A percentile compares a stretch with the other conserved stretches of the same genome.
These are phyloP conservation scores for Petrocephalus schoutedeni DNA, from an alignment of 2,797 vertebrate species.

Conservation along the genomic window DNA sequence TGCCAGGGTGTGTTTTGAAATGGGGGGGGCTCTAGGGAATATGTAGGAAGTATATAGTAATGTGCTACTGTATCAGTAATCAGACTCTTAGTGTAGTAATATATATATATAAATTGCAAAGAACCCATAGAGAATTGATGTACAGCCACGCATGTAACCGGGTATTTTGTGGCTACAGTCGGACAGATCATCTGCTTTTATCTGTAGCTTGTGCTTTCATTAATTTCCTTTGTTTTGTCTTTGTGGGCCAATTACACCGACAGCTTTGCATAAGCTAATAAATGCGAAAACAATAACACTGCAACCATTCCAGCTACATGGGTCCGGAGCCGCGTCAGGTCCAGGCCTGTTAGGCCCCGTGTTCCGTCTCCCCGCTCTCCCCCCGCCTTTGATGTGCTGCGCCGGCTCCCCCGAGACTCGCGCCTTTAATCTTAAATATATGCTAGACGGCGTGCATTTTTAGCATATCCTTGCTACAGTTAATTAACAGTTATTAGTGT, in stretches of 20 bases:
- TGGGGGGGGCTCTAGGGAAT: not conserved
- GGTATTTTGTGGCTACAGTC: not conserved
- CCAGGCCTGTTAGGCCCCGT: conserved; percentile 51
- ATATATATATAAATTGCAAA: no score
- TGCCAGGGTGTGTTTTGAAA: not conserved
- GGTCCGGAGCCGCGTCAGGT: conserved; percentile 38
- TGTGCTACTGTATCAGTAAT: not conserved
- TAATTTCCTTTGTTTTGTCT: conserved; percentile 61
- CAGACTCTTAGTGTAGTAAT: no score
- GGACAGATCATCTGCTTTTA: not conserved
- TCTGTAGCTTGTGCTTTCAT: conserved; percentile 52
- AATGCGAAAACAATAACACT: conserved; percentile 57
- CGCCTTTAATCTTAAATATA: conserved; percentile 84
- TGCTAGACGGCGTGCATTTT: conserved; percentile 74
- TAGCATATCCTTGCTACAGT: conserved; percentile 87
- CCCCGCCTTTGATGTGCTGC: conserved; percentile 44
- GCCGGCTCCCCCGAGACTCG: conserved; percentile 47
- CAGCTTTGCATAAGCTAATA: conserved; percentile 59
- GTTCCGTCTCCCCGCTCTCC: not conserved
- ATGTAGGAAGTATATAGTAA: not conserved
- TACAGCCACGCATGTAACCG: not conserved
- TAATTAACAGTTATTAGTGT: conserved; percentile 99
- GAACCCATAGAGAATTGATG: no score
- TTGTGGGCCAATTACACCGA: conserved; percentile 61
- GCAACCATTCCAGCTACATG: conserved; percentile 33